Evolutionary conservation across 2,113 vertebrate species (phyloP), one percentile per base, ranked within the genome.

Genomic region (Apodemus sylvaticus): DNA sequence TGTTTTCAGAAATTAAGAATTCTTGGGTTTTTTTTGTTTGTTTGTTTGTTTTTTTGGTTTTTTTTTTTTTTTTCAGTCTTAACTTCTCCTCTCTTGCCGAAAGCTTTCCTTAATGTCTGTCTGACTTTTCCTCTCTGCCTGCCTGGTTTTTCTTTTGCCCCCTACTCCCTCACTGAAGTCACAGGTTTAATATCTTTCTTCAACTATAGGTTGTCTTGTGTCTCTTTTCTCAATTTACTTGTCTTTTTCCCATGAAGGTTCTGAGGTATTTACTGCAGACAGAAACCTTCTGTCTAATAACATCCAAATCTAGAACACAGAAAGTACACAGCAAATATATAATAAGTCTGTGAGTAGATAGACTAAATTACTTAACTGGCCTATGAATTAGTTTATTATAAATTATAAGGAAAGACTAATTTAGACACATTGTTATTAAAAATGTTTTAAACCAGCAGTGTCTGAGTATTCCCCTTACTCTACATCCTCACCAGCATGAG

Each of bases 1-100:
- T 87, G 5, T 74, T 95, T 97, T 97, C 62, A 88, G 39, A 94
- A 93, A 91, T 73, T 19, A 64, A 79, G 24, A 55, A 11, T 22
- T 82, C 78, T 87, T 64, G 64, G 45, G 45, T 48, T 48, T 48
- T 48, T n/a, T n/a, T n/a, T n/a, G n/a, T n/a, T n/a, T n/a, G n/a
- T n/a, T n/a, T n/a, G n/a, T n/a, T n/a, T n/a, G n/a, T n/a, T n/a
- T n/a, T n/a, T n/a, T n/a, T n/a, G n/a, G n/a, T n/a, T n/a, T n/a
- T n/a, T n/a, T n/a, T 48, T 42, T 94, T 92, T 90, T 5, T 1
- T 62, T 83, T 62, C 12, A 24, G 22, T 92, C 36, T 83, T 78
- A 93, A n/a, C 12, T 78, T 8, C 51, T 70, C 66, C 31, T 7
- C 31, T 13, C 31, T 68, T 68, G 66, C 13, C 34, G 66, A 22